These are phyloP conservation scores for Meloe dianella DNA, from an alignment of 2,888 invertebrate species.

Conservation along the genomic window DNA sequence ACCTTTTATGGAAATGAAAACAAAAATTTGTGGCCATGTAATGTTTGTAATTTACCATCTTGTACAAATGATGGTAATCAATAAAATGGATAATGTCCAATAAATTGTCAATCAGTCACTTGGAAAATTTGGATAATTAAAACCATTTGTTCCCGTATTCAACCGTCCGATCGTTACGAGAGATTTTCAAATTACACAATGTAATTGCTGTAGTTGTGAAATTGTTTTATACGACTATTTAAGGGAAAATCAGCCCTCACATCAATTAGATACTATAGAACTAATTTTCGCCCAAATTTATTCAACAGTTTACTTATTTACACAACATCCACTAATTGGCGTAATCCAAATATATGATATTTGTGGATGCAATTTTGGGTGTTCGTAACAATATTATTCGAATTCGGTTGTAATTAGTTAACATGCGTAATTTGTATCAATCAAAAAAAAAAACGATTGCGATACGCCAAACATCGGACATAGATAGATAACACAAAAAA, in stretches of 20 bases:
- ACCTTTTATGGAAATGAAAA: neutral
- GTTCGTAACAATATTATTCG: too few species aligned
- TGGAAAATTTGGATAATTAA: slow-evolving; percentile 15
- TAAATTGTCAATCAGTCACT: slow-evolving; percentile 13
- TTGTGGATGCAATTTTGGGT: too few species aligned
- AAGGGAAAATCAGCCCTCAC: neutral
- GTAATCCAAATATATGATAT: neutral
- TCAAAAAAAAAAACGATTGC: too few species aligned
- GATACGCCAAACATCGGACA: neutral
- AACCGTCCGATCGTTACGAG: neutral
- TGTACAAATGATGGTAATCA: too few species aligned
- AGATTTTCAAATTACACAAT: slow-evolving; percentile 11
- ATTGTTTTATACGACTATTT: slow-evolving; percentile 1
- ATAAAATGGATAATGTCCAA: neutral
- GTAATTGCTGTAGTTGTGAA: slow-evolving; percentile 6
- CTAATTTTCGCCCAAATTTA: neutral
- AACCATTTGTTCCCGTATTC: neutral
- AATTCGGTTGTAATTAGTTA: too few species aligned
- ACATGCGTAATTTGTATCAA: too few species aligned
- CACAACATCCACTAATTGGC: neutral
- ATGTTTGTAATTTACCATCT: too few species aligned
- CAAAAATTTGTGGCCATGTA: too few species aligned
- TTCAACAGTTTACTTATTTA: neutral
- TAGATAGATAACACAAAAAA: neutral
- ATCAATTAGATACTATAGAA: neutral